Conservation (phyloP, 2,113 vertebrate genomes). For the Alces alces region DNA sequence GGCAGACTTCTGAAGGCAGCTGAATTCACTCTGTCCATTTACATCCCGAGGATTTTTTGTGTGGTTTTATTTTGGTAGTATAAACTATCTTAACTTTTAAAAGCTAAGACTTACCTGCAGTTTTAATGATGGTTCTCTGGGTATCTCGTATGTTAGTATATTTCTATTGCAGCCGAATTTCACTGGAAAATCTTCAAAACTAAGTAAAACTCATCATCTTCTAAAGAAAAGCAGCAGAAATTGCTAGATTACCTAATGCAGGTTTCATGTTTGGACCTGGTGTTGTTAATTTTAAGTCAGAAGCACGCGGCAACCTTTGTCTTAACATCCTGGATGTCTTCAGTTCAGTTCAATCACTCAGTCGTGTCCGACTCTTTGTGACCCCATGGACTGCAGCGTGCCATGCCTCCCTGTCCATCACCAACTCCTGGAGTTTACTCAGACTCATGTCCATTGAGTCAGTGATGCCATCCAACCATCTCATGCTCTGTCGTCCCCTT, state of each 20-base stretch:
- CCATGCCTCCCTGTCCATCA: background rate
- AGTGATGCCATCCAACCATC: background rate
- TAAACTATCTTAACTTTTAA: conserved; percentile 18
- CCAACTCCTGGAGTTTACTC: background rate
- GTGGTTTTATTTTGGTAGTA: background rate
- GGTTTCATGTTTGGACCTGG: conserved; percentile 18
- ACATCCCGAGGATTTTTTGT: background rate
- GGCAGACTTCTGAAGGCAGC: background rate
- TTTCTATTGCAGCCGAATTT: conserved; percentile 35
- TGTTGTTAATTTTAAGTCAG: conserved; percentile 29
- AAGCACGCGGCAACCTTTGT: background rate
- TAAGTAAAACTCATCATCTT: conserved; percentile 6
- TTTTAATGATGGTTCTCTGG: conserved; percentile 3
- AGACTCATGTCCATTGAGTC: background rate
- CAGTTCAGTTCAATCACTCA: background rate
- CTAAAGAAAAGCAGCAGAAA: background rate
- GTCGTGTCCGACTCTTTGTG: background rate
- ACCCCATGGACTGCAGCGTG: background rate
- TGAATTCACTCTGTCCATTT: background rate
- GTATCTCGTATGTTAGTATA: conserved; percentile 29
- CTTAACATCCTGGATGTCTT: background rate
- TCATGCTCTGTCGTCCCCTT: background rate
- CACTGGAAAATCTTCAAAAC: conserved; percentile 26
- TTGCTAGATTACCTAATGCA: background rate
- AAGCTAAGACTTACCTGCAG: background rate